Evolutionary conservation across 2,113 vertebrate genomes (phyloP).

Genomic region (Triplophysa rosa): DNA sequence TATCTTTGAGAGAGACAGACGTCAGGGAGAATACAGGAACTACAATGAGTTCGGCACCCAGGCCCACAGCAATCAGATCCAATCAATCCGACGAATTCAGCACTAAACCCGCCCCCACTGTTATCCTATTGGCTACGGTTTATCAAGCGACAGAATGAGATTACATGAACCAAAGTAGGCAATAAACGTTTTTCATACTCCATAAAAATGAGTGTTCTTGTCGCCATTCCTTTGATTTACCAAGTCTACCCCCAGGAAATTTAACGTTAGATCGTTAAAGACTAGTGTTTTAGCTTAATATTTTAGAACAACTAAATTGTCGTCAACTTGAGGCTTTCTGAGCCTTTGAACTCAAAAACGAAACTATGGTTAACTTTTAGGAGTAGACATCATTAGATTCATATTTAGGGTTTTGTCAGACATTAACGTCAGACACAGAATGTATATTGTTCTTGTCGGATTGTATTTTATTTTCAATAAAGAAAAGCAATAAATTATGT

Average conservation of each 20-base stretch:
- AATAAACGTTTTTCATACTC: slow-evolving; percentile 76
- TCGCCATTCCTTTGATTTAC: slow-evolving; percentile 60
- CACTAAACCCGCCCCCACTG: slow-evolving; percentile 73
- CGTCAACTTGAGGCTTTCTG: neutral
- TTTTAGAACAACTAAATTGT: slow-evolving; percentile 6
- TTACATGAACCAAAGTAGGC: slow-evolving; percentile 67
- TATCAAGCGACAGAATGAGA: slow-evolving; percentile 55
- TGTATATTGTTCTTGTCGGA: slow-evolving; percentile 66
- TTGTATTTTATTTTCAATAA: slow-evolving; percentile 71
- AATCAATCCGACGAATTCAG: slow-evolving; percentile 95
- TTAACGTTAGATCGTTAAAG: slow-evolving; percentile 1
- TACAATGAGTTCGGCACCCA: slow-evolving; percentile 93
- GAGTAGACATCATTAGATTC: slow-evolving; percentile 17
- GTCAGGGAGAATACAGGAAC: slow-evolving; percentile 90
- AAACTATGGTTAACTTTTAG: slow-evolving; percentile 16
- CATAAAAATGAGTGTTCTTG: slow-evolving; percentile 56
- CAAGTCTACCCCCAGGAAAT: neutral
- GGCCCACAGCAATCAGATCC: slow-evolving; percentile 94
- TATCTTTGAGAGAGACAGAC: slow-evolving; percentile 90
- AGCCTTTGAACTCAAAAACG: slow-evolving; percentile 14
- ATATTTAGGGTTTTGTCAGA: slow-evolving; percentile 7
- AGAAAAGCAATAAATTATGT: slow-evolving; percentile 62
- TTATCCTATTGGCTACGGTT: slow-evolving; percentile 55
- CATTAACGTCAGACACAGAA: slow-evolving; percentile 59
- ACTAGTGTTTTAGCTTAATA: neutral